Evolutionary conservation across 2,888 invertebrate genomes (phyloP).

Genomic region (Cabera pusaria): DNA sequence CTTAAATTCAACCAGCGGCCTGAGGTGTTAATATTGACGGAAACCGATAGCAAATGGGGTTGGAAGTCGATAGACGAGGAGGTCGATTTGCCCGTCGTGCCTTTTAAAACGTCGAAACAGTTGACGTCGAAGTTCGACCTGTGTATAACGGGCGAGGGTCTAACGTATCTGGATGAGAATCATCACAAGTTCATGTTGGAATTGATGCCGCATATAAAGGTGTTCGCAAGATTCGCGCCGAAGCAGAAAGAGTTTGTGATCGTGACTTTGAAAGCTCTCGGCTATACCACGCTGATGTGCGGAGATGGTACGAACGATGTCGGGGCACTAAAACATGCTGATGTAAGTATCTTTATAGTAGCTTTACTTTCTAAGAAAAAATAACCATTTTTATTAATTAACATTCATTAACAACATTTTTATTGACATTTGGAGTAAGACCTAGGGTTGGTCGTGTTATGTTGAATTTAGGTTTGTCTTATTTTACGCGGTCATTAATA

Average conservation of each 20-base stretch:
- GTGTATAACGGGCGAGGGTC: conserved; percentile 97
- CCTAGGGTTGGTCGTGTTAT: too few species aligned
- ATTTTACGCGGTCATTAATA: too few species aligned
- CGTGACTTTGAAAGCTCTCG: conserved; percentile 92
- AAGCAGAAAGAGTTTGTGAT: conserved; percentile 99
- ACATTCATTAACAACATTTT: too few species aligned
- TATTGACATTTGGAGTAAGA: too few species aligned
- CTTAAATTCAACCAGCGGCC: conserved; percentile 92
- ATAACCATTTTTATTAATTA: too few species aligned
- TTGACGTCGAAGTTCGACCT: conserved; percentile 92
- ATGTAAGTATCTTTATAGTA: conserved; percentile 88
- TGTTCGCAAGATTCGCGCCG: conserved; percentile 98
- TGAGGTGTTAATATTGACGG: conserved; percentile 85
- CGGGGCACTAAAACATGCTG: conserved; percentile 98
- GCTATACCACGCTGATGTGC: conserved; percentile 98
- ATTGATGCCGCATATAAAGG: conserved; percentile 93
- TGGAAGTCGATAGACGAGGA: conserved; percentile 91
- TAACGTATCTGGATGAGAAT: conserved; percentile 86
- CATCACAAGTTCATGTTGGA: conserved; percentile 85
- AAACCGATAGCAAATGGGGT: conserved; percentile 80
- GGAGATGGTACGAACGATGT: conserved; percentile 99
- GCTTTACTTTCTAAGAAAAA: too few species aligned
- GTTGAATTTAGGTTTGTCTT: too few species aligned
- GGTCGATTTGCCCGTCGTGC: conserved; percentile 78
- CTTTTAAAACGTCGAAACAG: conserved; percentile 72